Conservation (phyloP, 23 tunicate genomes). For the Halocynthia aurantium region DNA sequence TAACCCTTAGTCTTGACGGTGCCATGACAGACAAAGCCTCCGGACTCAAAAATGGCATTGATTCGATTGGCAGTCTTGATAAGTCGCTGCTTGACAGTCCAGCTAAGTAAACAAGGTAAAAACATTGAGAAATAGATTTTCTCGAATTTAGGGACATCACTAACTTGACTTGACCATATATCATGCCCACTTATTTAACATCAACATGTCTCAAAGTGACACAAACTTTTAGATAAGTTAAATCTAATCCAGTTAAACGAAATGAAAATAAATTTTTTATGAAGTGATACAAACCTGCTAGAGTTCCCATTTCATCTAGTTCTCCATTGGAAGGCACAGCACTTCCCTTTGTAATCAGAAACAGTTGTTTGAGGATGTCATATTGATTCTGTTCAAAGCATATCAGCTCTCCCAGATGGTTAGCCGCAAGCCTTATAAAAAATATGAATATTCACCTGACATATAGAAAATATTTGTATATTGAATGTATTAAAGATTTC, state of each 20-base stretch:
- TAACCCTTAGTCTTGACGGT: conserved; percentile 23
- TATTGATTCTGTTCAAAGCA: conserved; percentile 54
- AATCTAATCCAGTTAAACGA: no score
- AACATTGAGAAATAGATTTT: no score
- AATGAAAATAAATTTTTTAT: not conserved
- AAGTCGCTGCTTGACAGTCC: conserved; percentile 23
- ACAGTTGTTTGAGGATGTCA: conserved; percentile 26
- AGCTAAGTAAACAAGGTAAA: conserved; percentile 6
- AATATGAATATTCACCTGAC: not conserved
- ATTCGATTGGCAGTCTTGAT: conserved; percentile 28
- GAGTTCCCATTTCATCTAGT: conserved; percentile 40
- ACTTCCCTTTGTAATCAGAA: not conserved
- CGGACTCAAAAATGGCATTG: conserved; percentile 25
- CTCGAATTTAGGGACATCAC: no score
- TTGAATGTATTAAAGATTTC: no score
- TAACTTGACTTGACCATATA: no score
- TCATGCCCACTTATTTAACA: no score
- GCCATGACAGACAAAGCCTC: conserved; percentile 18
- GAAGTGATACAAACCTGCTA: conserved; percentile 30
- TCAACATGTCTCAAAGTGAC: no score
- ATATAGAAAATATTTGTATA: not conserved
- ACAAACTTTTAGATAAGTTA: no score
- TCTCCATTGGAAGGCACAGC: conserved; percentile 32
- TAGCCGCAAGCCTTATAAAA: conserved; percentile 36
- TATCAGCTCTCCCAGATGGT: conserved; percentile 40